Percentiles rank a stretch among this genome's conserved stretches.
Conservation (phyloP, 2,888 invertebrate species). For the Sycophila texana region DNA sequence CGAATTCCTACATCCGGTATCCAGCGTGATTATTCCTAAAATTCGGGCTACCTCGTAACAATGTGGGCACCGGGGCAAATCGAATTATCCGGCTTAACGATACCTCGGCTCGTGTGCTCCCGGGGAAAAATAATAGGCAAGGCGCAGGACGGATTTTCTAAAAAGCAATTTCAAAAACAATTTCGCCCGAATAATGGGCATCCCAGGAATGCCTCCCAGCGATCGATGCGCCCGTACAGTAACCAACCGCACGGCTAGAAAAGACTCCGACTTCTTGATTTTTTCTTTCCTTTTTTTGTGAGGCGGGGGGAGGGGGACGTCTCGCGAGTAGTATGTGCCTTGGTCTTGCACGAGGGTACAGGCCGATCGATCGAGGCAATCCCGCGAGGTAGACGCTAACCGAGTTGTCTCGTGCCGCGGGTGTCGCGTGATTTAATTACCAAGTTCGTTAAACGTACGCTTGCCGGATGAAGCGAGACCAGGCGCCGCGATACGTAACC, state of each 20-base stretch:
- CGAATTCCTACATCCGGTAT: background rate
- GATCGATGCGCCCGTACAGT: background rate
- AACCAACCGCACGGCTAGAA: background rate
- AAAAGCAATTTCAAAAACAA: background rate
- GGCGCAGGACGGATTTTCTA: background rate
- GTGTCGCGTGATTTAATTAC: conserved; percentile 11
- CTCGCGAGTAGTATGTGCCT: background rate
- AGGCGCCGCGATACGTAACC: background rate
- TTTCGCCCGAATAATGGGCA: background rate
- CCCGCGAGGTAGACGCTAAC: background rate
- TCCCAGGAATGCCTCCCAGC: background rate
- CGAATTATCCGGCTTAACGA: background rate
- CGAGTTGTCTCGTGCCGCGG: conserved; percentile 2
- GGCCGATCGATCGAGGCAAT: background rate
- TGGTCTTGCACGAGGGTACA: background rate
- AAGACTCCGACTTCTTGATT: too few relatives aligned
- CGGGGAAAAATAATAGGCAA: background rate
- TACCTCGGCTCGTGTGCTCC: background rate
- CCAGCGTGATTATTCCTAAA: conserved; percentile 7
- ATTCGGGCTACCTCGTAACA: background rate
- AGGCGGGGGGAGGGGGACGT: background rate
- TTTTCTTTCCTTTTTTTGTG: background rate
- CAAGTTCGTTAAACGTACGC: conserved; percentile 33
- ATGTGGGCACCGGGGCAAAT: background rate
- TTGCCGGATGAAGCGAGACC: background rate